Evolutionary conservation across 2,888 invertebrate species (phyloP).

Genomic region (Rhopalosiphum nymphaeae): DNA sequence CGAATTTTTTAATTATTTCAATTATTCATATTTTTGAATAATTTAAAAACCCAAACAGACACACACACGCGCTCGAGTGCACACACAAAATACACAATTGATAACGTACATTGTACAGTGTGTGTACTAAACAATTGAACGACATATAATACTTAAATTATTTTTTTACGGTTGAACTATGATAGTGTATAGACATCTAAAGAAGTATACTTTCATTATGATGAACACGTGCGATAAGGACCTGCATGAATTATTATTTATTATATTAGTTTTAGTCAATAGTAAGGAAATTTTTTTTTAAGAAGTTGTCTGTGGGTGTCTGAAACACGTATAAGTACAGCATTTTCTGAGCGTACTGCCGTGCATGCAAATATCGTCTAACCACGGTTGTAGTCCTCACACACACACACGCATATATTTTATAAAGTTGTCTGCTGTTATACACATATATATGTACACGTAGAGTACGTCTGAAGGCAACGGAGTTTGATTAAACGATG

Average conservation of each 20-base stretch:
- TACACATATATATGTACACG: neutral
- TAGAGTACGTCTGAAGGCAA: neutral
- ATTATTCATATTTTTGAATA: neutral
- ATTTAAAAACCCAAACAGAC: too few species aligned
- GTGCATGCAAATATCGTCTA: neutral
- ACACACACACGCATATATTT: neutral
- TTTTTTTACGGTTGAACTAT: neutral
- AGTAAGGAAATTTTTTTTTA: neutral
- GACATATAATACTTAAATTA: neutral
- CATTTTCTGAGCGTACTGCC: neutral
- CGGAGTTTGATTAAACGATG: conserved; percentile 60
- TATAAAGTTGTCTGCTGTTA: conserved; percentile 23
- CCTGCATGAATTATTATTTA: neutral
- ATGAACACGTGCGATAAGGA: neutral
- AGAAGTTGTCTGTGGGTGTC: neutral
- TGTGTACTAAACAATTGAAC: neutral
- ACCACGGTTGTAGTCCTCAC: neutral
- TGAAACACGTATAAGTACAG: conserved; percentile 13
- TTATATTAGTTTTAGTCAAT: neutral
- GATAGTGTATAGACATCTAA: neutral
- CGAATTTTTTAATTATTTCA: neutral
- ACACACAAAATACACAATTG: neutral
- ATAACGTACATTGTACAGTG: neutral
- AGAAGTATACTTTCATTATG: neutral
- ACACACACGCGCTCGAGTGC: neutral